Percentiles rank a stretch among this genome's conserved stretches.
These are phyloP conservation scores for Tachysurus vachellii DNA, from an alignment of 2,113 vertebrate genomes.

Conservation along the genomic window DNA sequence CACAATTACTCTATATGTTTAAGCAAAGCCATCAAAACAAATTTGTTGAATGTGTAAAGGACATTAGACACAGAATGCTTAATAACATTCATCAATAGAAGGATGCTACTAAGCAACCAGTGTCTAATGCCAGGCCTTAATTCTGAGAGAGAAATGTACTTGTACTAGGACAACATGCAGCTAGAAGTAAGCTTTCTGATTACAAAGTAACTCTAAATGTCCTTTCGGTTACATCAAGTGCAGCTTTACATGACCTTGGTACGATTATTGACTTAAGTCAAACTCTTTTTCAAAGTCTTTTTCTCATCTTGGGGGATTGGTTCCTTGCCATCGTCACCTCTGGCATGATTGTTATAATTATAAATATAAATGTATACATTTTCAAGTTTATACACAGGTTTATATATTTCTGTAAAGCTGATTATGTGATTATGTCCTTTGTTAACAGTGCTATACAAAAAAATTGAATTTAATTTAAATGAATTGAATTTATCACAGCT, in stretches of 20 bases:
- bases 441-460: neutral
- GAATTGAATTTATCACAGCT: neutral
- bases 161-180: neutral
- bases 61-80: neutral
- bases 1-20: neutral
- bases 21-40: neutral
- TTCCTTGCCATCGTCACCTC: no score
- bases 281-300: neutral
- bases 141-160: neutral
- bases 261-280: neutral
- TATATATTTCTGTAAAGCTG: neutral
- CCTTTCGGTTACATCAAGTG: neutral
- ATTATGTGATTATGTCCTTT: neutral
- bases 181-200: neutral
- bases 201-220: neutral
- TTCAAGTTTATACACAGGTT: no score
- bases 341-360: no score
- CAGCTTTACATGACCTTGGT: neutral
- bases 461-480: neutral
- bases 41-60: neutral
- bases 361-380: no score
- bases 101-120: no score
- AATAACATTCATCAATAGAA: neutral
- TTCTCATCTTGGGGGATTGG: neutral
- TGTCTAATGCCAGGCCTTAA: neutral